Percentiles rank a stretch among this genome's conserved stretches.
phyloP scores from a whole-genome alignment of 2,113 vertebrate genomes.

The Sula dactylatra region DNA sequence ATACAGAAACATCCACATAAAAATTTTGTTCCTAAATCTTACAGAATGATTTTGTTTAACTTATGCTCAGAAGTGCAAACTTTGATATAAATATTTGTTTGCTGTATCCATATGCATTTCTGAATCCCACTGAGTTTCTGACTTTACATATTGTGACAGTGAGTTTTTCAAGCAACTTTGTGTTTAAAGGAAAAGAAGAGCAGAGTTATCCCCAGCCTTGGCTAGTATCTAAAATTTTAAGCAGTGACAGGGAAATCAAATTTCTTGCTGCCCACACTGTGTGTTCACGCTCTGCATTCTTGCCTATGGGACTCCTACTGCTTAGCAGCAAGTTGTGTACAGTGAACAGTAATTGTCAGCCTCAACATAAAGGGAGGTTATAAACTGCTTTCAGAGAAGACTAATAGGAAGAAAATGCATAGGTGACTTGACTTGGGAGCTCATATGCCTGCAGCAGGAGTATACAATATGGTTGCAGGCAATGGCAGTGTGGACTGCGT shows the following conservation, averaged over 20 bases:
- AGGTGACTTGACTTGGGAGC: neutral
- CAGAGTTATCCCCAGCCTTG: neutral
- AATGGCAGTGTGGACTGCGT: neutral
- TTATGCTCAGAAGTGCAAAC: neutral
- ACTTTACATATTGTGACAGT: neutral
- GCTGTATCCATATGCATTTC: neutral
- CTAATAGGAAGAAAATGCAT: neutral
- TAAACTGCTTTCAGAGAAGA: neutral
- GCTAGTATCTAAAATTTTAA: neutral
- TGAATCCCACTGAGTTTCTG: neutral
- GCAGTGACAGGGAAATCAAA: neutral
- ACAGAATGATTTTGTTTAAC: neutral
- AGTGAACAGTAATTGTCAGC: neutral
- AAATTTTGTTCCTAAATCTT: neutral
- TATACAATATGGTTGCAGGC: neutral
- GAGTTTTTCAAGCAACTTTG: neutral
- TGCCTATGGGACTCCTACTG: neutral
- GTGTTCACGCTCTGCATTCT: neutral
- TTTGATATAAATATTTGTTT: neutral
- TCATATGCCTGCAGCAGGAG: neutral
- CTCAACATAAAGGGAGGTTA: neutral
- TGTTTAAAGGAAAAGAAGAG: neutral
- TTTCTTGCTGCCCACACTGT: neutral
- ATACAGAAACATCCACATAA: neutral
- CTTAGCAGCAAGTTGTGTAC: neutral